Base-by-base conservation (phyloP, 2,797 vertebrate species). In the Ibycter americanus region DNA sequence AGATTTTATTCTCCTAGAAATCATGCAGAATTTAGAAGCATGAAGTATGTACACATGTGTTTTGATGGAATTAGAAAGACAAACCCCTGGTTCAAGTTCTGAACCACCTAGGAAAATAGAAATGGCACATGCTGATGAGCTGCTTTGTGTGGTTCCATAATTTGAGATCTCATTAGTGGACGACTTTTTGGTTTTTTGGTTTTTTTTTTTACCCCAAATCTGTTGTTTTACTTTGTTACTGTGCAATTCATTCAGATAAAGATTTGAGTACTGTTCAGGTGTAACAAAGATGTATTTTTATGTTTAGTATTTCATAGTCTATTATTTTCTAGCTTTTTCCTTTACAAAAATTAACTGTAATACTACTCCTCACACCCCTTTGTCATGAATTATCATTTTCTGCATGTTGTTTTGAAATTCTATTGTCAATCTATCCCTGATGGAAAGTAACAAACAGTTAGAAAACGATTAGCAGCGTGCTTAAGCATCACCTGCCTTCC, bases 401-500 rank as follows among this genome's bases (percentile, higher is more conserved):
- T 92, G 32, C 10, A 5, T 81, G 52, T 62, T 93, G 12, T 81
- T 95, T 71, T 38, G 16, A 91, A 93, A 78, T 86, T 54, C 31
- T 72, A 3, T 81, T 85, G 61, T 85, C 91, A 90, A 17, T 63
- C 38, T 85, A 20, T 49, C 31, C 49, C 49, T 88, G 51, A 84
- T 67, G 67, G 52, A 95, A 92, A 91, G 84, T 88, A 61, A 73
- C 40, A 56, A 73, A 58, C 59, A 51, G 59, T 89, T 90, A 87
- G 54, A 87, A 96, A 90, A 82, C 70, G 6, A 96, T 91, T 96
- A 92, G 72, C 62, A 62, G 63, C 1, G 1, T 73, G 63, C 58
- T 96, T 91, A 85, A 96, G 51, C 80, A 90, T 94, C 85, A 79
- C 80, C 47, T 96, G 68, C 74, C 58, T 94, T 95, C 84, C 71